Base-by-base conservation (phyloP, 2,797 vertebrate genomes). In the Ataeniobius toweri region DNA sequence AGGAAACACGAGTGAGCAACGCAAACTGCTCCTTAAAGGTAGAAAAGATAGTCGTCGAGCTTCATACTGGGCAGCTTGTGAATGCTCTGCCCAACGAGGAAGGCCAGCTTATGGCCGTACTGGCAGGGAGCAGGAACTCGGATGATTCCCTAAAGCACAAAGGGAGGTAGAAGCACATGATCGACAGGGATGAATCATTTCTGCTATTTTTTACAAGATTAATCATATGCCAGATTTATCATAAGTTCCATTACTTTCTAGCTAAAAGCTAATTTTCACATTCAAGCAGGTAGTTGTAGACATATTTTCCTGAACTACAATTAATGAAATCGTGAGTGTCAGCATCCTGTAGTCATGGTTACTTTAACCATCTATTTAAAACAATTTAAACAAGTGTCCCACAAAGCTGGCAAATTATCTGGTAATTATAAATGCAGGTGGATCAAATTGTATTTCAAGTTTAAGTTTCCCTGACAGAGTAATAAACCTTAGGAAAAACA, bases 61-160 rank as follows among this genome's bases (percentile, higher is more conserved):
- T 94, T 75, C 46, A 94, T 0, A 77, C 88, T 94, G 1, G 97
- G 97, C 79, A 98, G 96, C 68, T 72, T 94, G 95, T 99, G 98
- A 87, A 99, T 96, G 74, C 96, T 99, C 91, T 99, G 96, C 44
- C 98, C 98, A 0, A 99, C 97, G 0, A 99, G 95, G 93, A 99
- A 99, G 26, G 97, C 98, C 93, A 99, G 72, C 83, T 99, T 99
- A 90, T 99, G 98, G 3, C 98, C 98, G 0, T 99, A 99, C 72
- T 98, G 97, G 90, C 98, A 99, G 2, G 98, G 98, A 14, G 98
- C 98, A 1, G 98, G 98, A 9, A 99, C 98, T 63, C 97, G 81
- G 80, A 99, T 96, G 80, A 97, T 93, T 5, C 98, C 98, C 98
- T 99, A 65, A 0, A 83, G 75, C 3, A 71, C 73, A n/a, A 41